phyloP scores from a whole-genome alignment of 2,888 invertebrate genomes.

The Troglohyphantes excavatus region DNA sequence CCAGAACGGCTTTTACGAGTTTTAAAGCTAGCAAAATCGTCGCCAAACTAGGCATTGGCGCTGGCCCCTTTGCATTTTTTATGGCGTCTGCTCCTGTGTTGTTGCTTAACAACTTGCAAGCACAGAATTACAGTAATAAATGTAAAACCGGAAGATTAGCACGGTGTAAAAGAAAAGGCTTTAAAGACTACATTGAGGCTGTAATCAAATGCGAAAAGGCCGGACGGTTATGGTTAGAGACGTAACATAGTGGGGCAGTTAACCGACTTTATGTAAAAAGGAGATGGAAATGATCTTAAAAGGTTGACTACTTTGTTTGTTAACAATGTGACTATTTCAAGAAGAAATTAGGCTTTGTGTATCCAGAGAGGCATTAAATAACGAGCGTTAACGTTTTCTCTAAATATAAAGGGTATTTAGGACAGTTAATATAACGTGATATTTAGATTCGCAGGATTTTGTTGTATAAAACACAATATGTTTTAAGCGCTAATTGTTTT shows the following conservation, averaged over 20 bases:
- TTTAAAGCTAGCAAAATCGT: not conserved
- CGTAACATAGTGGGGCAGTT: not conserved
- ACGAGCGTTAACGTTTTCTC: no score
- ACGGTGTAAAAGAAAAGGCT: not conserved
- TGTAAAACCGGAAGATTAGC: not conserved
- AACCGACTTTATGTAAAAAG: no score
- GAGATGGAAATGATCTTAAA: no score
- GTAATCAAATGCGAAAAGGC: not conserved
- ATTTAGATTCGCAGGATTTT: no score
- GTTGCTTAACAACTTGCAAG: not conserved
- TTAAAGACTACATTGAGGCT: not conserved
- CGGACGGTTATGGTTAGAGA: not conserved
- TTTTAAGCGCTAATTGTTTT: no score
- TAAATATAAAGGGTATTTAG: no score
- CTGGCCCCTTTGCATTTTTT: not conserved
- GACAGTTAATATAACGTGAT: no score
- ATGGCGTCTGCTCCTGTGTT: not conserved
- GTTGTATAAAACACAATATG: no score
- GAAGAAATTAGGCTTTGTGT: no score
- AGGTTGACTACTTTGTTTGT: no score
- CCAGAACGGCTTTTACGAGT: constrained; percentile 10
- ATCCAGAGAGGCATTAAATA: no score
- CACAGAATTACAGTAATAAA: not conserved
- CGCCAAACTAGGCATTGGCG: not conserved
- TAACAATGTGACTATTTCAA: no score